Percentiles rank a stretch among this genome's conserved stretches.
These are phyloP conservation scores for Oreohelix idahoensis DNA, from an alignment of 1,140 invertebrate genomes.

Conservation along the genomic window DNA sequence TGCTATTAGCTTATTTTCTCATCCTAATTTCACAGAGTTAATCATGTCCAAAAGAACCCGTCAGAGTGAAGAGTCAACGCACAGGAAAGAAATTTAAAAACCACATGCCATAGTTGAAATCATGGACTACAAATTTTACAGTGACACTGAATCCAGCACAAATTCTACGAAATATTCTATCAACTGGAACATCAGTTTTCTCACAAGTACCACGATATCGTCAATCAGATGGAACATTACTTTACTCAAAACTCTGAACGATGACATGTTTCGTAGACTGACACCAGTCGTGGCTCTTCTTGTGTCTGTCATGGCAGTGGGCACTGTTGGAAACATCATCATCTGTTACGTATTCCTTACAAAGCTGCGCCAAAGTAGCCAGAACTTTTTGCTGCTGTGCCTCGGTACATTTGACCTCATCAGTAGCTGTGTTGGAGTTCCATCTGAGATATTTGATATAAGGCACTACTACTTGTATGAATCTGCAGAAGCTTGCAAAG, in stretches of 20 bases:
- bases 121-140: too few relatives aligned
- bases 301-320: conserved; percentile 44
- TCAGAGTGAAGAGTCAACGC: too few relatives aligned
- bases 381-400: conserved; percentile 48
- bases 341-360: conserved; percentile 47
- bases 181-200: not conserved
- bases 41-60: too few relatives aligned
- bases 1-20: too few relatives aligned
- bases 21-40: too few relatives aligned
- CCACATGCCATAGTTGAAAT: too few relatives aligned
- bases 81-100: too few relatives aligned
- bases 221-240: not conserved
- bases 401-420: conserved; percentile 48
- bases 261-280: conserved; percentile 12
- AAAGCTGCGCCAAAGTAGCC: conserved; percentile 32
- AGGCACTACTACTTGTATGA: conserved; percentile 25
- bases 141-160: not conserved
- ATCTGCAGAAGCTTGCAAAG: not conserved
- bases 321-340: conserved; percentile 49
- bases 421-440: conserved; percentile 45
- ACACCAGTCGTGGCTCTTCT: conserved; percentile 39
- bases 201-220: not conserved
- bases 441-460: conserved; percentile 49
- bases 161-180: not conserved
- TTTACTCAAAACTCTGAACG: not conserved